These are phyloP conservation scores for Naja naja DNA, from an alignment of 2,113 vertebrate genomes.

Conservation along the genomic window DNA sequence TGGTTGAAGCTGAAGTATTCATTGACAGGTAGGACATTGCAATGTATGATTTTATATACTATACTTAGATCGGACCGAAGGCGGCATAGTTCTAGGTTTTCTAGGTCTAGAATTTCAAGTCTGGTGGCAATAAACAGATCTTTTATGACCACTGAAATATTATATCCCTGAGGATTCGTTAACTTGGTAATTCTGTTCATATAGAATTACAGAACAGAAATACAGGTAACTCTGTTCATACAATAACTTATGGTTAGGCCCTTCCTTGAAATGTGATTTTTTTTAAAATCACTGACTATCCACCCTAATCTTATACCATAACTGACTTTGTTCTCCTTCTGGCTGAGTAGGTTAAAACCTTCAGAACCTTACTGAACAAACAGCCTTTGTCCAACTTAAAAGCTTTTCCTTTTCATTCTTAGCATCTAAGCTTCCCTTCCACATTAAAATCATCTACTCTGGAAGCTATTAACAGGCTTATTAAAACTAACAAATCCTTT, in stretches of 20 bases:
- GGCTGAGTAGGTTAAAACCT: background rate
- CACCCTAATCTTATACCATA: background rate
- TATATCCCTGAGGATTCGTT: background rate
- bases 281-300: background rate
- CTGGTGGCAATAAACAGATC: background rate
- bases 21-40: too few relatives aligned
- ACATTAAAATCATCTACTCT: conserved; percentile 27
- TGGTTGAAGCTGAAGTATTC: too few relatives aligned
- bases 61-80: too few relatives aligned
- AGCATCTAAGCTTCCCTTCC: conserved; percentile 11
- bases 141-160: background rate
- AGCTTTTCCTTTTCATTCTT: conserved; percentile 10
- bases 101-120: too few relatives aligned
- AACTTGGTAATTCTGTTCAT: background rate
- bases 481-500: conserved; percentile 56
- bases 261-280: background rate
- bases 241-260: background rate
- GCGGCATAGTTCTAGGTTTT: too few relatives aligned
- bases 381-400: conserved; percentile 22
- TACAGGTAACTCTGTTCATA: background rate
- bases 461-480: conserved; percentile 53
- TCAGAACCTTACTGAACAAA: background rate
- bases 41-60: too few relatives aligned
- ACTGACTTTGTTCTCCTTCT: background rate
- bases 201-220: background rate